Evolutionary conservation across 2,113 vertebrate genomes (phyloP), one percentile per base, ranked within the genome.

Genomic region (Paraplagusia blochii): DNA sequence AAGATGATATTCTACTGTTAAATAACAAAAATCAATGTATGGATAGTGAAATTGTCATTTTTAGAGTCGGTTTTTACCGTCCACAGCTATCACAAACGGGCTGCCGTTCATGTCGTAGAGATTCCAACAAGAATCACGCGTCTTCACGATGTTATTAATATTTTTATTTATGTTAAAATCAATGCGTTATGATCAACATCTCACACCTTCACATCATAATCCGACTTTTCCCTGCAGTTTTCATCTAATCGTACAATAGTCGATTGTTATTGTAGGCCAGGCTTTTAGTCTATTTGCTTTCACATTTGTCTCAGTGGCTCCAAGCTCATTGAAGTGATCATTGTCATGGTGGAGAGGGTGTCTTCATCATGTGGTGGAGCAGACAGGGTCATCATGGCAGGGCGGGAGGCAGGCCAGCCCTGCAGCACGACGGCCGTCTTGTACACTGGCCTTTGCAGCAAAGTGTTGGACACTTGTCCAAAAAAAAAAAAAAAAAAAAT

Each of bases 371-470:
- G 40, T 39, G 50, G 49, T 15, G 15, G 47, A 56, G 49, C 3
- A 74, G 70, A 63, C 70, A 69, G 22, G 66, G 66, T 67, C n/a
- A n/a, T 59, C 55, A 67, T 50, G 53, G 52, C 53, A 62, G 55
- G 75, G 64, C 88, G 83, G 89, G 86, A 87, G 83, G 69, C 72
- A 76, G 79, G 85, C 86, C 87, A 88, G 76, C 83, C 81, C 86
- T 89, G 88, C 90, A 89, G 87, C 79, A 87, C 77, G 66, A 33
- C 70, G 71, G 56, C 58, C 47, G 44, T 63, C 73, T 73, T 77
- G 77, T 72, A 67, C 29, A 35, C 71, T 76, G 83, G 76, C 80
- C 82, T 85, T 83, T 85, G 81, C 86, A 83, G 83, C 76, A 69
- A 71, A 60, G 58, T 74, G 69, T 74, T 57, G 48, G 53, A 71